Conservation (phyloP, 53 echinoderm and acorn worm genomes). For the Luidia sarsii region DNA sequence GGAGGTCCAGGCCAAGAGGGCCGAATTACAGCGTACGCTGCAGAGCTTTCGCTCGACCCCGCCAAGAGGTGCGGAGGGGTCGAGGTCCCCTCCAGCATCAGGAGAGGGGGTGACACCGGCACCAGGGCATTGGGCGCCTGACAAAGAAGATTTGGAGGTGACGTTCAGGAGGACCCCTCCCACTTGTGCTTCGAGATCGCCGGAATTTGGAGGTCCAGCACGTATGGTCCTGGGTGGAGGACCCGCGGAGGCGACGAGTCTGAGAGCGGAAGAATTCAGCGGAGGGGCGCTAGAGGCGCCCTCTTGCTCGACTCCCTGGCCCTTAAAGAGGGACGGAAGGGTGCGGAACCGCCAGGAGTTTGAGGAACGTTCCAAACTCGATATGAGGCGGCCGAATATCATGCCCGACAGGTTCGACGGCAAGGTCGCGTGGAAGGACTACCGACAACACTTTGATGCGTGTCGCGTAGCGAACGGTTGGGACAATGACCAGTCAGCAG, state of each 20-base stretch:
- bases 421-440: constrained; percentile 46
- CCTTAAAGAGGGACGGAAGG: neutral
- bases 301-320: constrained; percentile 8
- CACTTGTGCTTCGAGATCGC: neutral
- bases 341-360: neutral
- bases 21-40: too few species aligned
- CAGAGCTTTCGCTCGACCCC: neutral
- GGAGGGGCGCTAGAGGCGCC: neutral
- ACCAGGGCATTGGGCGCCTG: neutral
- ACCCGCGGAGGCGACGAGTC: neutral
- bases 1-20: too few species aligned
- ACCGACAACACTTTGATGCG: too few species aligned
- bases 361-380: neutral
- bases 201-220: neutral
- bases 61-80: neutral
- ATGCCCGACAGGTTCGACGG: constrained; percentile 44
- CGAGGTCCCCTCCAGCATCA: neutral
- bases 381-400: constrained; percentile 24
- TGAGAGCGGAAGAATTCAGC: neutral
- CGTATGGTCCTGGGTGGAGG: neutral
- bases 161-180: neutral
- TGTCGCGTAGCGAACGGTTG: constrained; percentile 33
- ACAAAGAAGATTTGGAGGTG: neutral
- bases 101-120: neutral
- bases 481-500: constrained; percentile 22